Evolutionary conservation across 2,797 vertebrate species (phyloP), one percentile per base, ranked within the genome.

Genomic region (Capromys pilorides): DNA sequence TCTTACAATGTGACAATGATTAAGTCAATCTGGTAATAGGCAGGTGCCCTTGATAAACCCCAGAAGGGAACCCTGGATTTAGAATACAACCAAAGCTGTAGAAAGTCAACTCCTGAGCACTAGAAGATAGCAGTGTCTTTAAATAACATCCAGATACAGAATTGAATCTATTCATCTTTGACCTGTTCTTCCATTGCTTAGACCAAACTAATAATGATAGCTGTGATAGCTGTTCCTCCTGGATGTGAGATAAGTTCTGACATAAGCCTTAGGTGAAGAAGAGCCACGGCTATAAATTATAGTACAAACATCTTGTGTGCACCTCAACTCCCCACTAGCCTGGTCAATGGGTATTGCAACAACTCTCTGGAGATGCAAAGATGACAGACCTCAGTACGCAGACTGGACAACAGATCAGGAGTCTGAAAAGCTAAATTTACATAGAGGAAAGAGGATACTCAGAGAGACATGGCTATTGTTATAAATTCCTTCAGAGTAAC

Each of bases 401-500:
- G 66, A 45, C 12, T 1, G 1, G 5, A 62, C 36, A 59, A 39
- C 0, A 2, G 26, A 13, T 88, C 10, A 59, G 94, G 75, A 90
- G 59, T 12, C 4, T 5, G 73, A 67, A 57, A 36, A 96, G 1
- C 9, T 77, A 81, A 62, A 93, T 51, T 19, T 88, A 39, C 18
- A 3, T 80, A 90, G 54, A 64, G 39, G 94, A 97, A 86, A 90
- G 10, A 80, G 19, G 19, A 87, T 21, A 24, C 78, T 86, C 36
- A 19, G 54, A 64, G 71, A 13, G 71, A 71, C 1, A 67, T 64
- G 10, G 16, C 54, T 89, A 96, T 19, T 83, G 18, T 2, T 88
- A 92, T 2, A 73, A 41, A 95, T 59, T 97, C 36, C 61, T 90
- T 83, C 0, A 7, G 94, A 8, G 6, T 94, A 94, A 81, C 49